Percentiles rank a stretch among this genome's conserved stretches.
These are phyloP conservation scores for Trichonephila inaurata DNA, from an alignment of 1,140 invertebrate species.

Conservation along the genomic window DNA sequence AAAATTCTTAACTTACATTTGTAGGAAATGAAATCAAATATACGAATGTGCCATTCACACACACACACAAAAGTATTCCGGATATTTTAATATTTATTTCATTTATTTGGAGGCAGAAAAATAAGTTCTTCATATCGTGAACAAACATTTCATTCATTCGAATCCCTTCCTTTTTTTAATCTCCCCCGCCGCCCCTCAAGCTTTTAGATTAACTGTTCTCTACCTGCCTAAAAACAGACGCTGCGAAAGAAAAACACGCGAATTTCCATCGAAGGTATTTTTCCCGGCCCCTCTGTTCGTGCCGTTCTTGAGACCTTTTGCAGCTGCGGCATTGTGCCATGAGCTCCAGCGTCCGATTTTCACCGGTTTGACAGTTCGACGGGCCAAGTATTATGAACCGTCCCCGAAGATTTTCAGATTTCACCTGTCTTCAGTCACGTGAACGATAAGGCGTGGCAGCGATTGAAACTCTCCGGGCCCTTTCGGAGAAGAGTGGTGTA, in stretches of 20 bases:
- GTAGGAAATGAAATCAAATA: background rate
- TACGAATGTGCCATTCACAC: background rate
- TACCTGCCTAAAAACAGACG: background rate
- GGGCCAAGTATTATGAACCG: conserved; percentile 35
- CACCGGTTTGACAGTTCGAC: conserved; percentile 30
- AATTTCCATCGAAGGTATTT: conserved; percentile 17
- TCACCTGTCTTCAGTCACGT: conserved; percentile 76
- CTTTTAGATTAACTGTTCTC: conserved; percentile 11
- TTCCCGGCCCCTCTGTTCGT: conserved; percentile 19
- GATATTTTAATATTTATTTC: conserved; percentile 16
- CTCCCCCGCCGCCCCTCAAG: background rate
- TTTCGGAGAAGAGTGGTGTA: conserved; percentile 20
- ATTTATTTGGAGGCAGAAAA: background rate
- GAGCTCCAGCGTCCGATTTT: background rate
- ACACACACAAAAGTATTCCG: background rate
- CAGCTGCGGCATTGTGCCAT: conserved; percentile 48
- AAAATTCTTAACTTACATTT: too few relatives aligned
- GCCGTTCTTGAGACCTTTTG: conserved; percentile 47
- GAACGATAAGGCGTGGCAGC: conserved; percentile 70
- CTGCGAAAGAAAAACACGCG: background rate
- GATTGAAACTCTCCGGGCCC: background rate
- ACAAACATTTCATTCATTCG: conserved; percentile 11
- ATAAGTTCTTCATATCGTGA: background rate
- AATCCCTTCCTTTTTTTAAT: background rate
- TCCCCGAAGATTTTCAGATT: conserved; percentile 74